Percentiles rank a stretch among this genome's conserved stretches.
phyloP scores from a whole-genome alignment of 2,113 vertebrate species.

The Ovis canadensis region DNA sequence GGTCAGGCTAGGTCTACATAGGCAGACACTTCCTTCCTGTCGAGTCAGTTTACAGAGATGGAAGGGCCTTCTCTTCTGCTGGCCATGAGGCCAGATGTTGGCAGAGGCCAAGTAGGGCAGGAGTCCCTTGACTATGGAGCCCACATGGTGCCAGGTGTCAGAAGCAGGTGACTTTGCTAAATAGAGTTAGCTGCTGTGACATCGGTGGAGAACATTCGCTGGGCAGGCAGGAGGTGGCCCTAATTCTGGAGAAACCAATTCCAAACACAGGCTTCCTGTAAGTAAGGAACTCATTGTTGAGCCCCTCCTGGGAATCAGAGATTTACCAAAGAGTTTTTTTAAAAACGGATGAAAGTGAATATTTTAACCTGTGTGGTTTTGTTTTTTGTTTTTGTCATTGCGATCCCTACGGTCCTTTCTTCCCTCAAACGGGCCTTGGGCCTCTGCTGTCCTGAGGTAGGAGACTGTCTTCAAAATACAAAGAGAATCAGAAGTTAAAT shows the following conservation, averaged over 20 bases:
- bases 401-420: background rate
- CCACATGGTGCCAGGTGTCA: background rate
- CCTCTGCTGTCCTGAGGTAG: background rate
- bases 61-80: background rate
- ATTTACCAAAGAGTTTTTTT: background rate
- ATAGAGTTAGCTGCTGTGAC: background rate
- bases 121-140: background rate
- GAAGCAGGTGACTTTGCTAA: background rate
- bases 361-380: background rate
- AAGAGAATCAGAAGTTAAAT: background rate
- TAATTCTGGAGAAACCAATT: background rate
- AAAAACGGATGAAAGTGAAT: background rate
- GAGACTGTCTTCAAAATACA: background rate
- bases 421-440: background rate
- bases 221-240: background rate
- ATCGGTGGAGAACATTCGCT: background rate
- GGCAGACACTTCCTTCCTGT: background rate
- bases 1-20: background rate
- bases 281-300: background rate
- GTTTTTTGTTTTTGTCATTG: background rate
- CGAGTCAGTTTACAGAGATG: background rate
- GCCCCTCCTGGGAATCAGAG: background rate
- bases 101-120: background rate
- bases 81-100: background rate
- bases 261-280: background rate